Percentiles rank a stretch among this genome's conserved stretches.
These are phyloP conservation scores for Spea multiplicata DNA, from an alignment of 2,113 vertebrate species.

Conservation along the genomic window DNA sequence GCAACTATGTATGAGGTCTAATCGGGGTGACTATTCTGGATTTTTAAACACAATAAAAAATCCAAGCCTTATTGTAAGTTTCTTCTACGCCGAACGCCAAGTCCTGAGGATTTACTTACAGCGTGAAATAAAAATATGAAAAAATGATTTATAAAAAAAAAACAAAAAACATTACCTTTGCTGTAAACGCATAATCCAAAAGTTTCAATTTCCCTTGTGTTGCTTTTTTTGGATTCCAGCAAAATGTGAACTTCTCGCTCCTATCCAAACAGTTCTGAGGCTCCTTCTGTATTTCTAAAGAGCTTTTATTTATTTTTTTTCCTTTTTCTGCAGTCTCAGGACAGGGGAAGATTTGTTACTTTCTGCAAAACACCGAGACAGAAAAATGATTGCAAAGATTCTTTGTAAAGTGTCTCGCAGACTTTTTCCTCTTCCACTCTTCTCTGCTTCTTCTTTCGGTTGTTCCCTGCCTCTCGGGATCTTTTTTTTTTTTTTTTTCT, in stretches of 20 bases:
- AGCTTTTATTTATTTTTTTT: no score
- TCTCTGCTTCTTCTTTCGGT: constrained; percentile 11
- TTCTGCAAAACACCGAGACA: not conserved
- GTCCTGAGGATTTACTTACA: not conserved
- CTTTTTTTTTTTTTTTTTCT: constrained; percentile 24
- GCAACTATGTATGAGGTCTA: not conserved
- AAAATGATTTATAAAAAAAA: not conserved
- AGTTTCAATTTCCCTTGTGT: not conserved
- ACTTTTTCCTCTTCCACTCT: not conserved
- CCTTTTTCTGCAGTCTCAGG: not conserved
- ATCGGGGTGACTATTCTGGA: no score
- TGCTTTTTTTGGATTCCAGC: not conserved
- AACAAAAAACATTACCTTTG: constrained; percentile 4
- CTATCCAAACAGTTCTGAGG: constrained; percentile 2
- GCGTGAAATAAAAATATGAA: not conserved
- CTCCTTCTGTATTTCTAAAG: not conserved
- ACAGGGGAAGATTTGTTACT: not conserved
- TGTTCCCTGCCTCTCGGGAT: not conserved
- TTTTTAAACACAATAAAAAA: not conserved
- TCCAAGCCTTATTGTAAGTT: not conserved
- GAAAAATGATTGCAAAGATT: not conserved
- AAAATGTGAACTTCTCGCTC: not conserved
- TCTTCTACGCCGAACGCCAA: not conserved
- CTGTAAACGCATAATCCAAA: constrained; percentile 36
- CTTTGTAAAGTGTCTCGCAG: not conserved